Base-by-base conservation (phyloP, 2,888 invertebrate genomes). In the Labia minor region DNA sequence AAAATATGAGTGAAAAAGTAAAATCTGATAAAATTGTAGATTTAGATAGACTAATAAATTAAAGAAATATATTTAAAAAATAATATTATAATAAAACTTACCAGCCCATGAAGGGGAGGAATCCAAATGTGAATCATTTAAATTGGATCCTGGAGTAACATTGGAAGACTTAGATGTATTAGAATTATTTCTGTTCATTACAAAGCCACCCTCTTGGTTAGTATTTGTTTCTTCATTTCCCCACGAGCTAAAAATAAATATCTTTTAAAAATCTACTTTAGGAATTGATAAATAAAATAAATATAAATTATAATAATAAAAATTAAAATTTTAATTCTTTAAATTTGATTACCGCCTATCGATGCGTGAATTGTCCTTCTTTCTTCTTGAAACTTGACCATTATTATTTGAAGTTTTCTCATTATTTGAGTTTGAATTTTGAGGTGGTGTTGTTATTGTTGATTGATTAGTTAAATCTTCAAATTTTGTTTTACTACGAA, bases 401-500 rank as follows among this genome's bases (percentile, higher is more conserved):
- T 11, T 21, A 63, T 1, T 2, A 20, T 49, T 49, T 49, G 49
- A 49, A 8, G 26, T 26, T 8, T 49, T 49, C 16, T 49, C 49
- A 16, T 49, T 49, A 49, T 16, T 49, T n/a, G 21, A 19, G 14
- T 14, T 4, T 11, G 63, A 16, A 63, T 19, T 19, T 63, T 19
- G 16, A 4, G 21, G 19, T 14, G 63, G 10, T 16, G 63, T 26
- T 20, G 21, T 19, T 20, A 14, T 63, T 10, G 16, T 8, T 49
- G 49, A 49, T 49, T 49, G 49, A 49, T 49, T 49, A 49, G 86
- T 86, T 70, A 86, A 81, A 73, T 88, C 88, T 73, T 87, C 88
- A 71, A 89, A 80, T 77, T 85, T 87, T 68, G 88, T 86, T 72
- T 87, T 86, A 64, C 89, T 89, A n/a, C n/a, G 14, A 71, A 90